Evolutionary conservation across 2,113 vertebrate species (phyloP), one percentile per base, ranked within the genome.

Genomic region (Chaenogobius annularis): DNA sequence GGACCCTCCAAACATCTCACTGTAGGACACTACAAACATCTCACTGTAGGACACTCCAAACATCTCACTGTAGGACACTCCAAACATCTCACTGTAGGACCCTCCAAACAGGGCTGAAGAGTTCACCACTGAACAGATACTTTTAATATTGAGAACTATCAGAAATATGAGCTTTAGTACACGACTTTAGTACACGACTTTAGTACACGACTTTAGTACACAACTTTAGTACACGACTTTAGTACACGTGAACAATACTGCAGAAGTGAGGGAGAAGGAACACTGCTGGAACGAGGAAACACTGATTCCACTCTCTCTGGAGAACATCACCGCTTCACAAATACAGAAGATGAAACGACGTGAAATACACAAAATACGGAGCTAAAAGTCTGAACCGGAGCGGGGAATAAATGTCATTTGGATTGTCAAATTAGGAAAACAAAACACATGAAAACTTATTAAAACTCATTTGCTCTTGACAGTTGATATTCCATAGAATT

Each of bases 171-270:
- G 55, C 71, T 50, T 62, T 19, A 31, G 44, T 17, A 70, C 78
- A 76, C n/a, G 10, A 73, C n/a, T 31, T 13, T 46, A 17, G 22
- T 64, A 74, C 83, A 87, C n/a, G n/a, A n/a, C n/a, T n/a, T n/a
- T n/a, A n/a, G n/a, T n/a, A n/a, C n/a, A n/a, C n/a, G n/a, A n/a
- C n/a, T n/a, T n/a, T n/a, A n/a, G n/a, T n/a, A n/a, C n/a, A n/a
- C n/a, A n/a, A n/a, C n/a, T n/a, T n/a, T n/a, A n/a, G n/a, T n/a
- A n/a, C n/a, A n/a, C n/a, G n/a, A n/a, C n/a, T n/a, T n/a, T n/a
- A n/a, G n/a, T n/a, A 14, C 14, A 13, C 23, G 15, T 59, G 13
- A 26, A 7, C 59, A 62, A 62, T 40, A 62, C 59, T 62, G 59
- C 23, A 1, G 11, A 35, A 17, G 5, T 14, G 15, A 35, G 11